phyloP scores from a whole-genome alignment of 2,113 vertebrate species.

The Raja brachyura region DNA sequence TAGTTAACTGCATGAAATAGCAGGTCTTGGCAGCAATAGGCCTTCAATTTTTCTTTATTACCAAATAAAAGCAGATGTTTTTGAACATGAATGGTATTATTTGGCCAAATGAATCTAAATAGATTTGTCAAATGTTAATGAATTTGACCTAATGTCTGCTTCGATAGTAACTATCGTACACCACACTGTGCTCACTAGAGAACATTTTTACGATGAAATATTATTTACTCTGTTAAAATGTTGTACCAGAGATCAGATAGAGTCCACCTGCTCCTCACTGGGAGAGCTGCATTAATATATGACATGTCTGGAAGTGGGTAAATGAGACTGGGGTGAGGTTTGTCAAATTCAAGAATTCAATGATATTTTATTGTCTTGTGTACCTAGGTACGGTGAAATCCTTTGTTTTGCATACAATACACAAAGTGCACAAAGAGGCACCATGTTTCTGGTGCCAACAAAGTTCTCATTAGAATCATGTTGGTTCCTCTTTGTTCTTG shows the following conservation, averaged over 20 bases:
- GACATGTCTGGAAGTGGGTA: not conserved
- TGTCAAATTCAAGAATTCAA: not conserved
- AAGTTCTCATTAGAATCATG: too few species aligned
- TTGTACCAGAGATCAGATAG: not conserved
- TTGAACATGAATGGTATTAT: not conserved
- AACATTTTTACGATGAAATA: not conserved
- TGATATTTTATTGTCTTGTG: too few species aligned
- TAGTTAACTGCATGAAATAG: constrained; percentile 20
- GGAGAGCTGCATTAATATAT: not conserved
- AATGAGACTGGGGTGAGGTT: not conserved
- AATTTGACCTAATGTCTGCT: not conserved
- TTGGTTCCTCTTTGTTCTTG: too few species aligned
- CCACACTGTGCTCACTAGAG: not conserved
- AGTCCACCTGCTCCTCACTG: not conserved
- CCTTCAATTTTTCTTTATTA: constrained; percentile 10
- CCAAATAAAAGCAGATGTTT: not conserved
- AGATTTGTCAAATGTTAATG: constrained; percentile 12
- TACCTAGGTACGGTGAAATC: too few species aligned
- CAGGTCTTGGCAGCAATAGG: constrained; percentile 5
- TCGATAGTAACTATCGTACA: not conserved
- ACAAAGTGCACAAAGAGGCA: too few species aligned
- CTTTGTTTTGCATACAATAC: too few species aligned
- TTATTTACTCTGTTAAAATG: not conserved
- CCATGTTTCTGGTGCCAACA: too few species aligned
- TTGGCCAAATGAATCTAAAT: not conserved